Conservation (phyloP, 2,113 vertebrate genomes). For the Telmatochromis sp. region DNA sequence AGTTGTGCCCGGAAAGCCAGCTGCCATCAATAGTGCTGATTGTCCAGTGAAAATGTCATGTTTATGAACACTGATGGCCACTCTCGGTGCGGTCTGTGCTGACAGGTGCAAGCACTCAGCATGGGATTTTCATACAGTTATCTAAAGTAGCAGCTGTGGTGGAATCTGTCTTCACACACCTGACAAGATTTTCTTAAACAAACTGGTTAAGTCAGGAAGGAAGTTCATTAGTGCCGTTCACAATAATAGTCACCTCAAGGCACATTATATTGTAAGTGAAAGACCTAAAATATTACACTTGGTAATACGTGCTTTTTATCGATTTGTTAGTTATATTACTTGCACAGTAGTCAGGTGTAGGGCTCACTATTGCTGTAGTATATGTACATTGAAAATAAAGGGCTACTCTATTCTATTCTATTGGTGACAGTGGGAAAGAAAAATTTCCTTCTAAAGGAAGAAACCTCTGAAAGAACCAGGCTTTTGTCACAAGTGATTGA, state of each 20-base stretch:
- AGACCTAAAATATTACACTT: neutral
- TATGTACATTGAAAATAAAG: neutral
- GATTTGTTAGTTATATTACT: neutral
- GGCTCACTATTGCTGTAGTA: neutral
- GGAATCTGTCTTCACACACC: neutral
- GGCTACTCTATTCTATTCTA: neutral
- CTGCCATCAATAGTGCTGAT: neutral
- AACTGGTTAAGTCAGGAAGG: neutral
- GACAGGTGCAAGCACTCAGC: neutral
- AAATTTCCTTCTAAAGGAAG: neutral
- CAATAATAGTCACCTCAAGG: neutral
- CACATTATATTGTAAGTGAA: neutral
- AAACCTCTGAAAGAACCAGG: neutral
- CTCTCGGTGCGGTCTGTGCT: neutral
- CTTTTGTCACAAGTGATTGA: neutral
- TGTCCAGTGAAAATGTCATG: neutral
- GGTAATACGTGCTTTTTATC: neutral
- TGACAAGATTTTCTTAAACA: neutral
- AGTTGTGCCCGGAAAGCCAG: neutral
- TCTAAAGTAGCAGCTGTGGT: neutral
- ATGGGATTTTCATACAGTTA: neutral
- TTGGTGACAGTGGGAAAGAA: neutral
- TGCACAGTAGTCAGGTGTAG: neutral
- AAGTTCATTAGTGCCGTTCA: neutral
- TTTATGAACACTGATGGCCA: neutral